Conservation (phyloP, 2,888 invertebrate species). For the Hyposoter dolosus region DNA sequence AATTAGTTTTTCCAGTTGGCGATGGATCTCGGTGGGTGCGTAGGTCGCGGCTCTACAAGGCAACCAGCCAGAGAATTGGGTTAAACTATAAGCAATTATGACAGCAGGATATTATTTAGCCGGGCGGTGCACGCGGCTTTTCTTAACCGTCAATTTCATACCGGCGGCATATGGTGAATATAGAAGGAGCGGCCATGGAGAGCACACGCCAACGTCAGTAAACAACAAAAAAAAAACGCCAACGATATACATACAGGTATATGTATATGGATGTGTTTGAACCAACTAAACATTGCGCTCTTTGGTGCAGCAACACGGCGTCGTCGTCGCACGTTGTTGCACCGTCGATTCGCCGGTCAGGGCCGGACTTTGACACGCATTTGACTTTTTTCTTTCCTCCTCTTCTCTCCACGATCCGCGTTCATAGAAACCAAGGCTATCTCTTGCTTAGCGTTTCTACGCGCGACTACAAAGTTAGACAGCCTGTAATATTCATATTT, state of each 20-base stretch:
- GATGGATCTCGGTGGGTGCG: constrained; percentile 62
- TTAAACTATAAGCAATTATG: constrained; percentile 80
- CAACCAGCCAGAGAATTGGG: constrained; percentile 75
- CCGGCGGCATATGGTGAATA: constrained; percentile 53
- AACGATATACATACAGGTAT: constrained; percentile 18
- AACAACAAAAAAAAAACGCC: background rate
- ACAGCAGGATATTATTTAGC: constrained; percentile 80
- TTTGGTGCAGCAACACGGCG: constrained; percentile 46
- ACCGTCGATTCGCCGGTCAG: constrained; percentile 73
- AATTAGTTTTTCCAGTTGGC: constrained; percentile 47
- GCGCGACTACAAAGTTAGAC: constrained; percentile 41
- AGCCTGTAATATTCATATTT: background rate
- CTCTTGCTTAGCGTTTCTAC: constrained; percentile 39
- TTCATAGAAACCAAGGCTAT: constrained; percentile 55
- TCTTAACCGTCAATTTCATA: constrained; percentile 78
- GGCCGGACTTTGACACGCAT: constrained; percentile 79
- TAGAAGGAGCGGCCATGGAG: background rate
- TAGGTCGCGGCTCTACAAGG: constrained; percentile 66
- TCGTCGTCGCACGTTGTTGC: constrained; percentile 50
- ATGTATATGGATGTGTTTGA: constrained; percentile 69
- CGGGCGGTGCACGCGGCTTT: constrained; percentile 68
- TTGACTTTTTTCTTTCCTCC: constrained; percentile 52
- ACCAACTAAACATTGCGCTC: constrained; percentile 66
- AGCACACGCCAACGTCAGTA: constrained; percentile 53
- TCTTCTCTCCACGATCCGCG: constrained; percentile 42